Evolutionary conservation across 2,113 vertebrate genomes (phyloP).

Genomic region (Poecile atricapillus): DNA sequence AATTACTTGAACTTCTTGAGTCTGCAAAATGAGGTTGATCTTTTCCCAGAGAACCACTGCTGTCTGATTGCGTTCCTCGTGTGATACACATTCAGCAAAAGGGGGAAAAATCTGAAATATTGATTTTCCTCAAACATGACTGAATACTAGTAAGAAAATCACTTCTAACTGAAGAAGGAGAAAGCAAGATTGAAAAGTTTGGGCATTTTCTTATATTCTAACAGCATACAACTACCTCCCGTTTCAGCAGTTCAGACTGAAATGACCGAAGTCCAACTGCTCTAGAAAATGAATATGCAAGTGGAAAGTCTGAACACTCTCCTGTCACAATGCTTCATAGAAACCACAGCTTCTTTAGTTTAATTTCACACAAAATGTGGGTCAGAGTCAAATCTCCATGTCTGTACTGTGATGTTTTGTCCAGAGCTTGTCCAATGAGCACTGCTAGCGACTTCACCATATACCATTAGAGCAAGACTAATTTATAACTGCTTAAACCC

Average conservation of each 20-base stretch:
- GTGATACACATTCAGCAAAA: not conserved
- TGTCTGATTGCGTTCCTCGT: not conserved
- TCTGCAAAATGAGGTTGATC: not conserved
- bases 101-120: not conserved
- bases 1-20: constrained; percentile 1
- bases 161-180: not conserved
- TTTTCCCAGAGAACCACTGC: not conserved
- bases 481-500: not conserved
- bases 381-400: not conserved
- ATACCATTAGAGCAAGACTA: not conserved
- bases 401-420: not conserved
- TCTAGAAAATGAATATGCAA: not conserved
- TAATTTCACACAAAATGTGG: not conserved
- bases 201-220: not conserved
- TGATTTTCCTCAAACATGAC: not conserved
- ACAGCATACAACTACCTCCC: not conserved
- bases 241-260: not conserved
- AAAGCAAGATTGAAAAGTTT: not conserved
- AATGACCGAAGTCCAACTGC: not conserved
- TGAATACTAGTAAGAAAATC: not conserved
- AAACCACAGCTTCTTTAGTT: not conserved
- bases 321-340: not conserved
- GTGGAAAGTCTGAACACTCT: not conserved
- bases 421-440: not conserved
- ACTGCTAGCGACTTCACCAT: not conserved